A percentile compares a stretch with the other conserved stretches of the same genome.
Conservation (phyloP, 2,888 invertebrate species). For the Noctua janthina region DNA sequence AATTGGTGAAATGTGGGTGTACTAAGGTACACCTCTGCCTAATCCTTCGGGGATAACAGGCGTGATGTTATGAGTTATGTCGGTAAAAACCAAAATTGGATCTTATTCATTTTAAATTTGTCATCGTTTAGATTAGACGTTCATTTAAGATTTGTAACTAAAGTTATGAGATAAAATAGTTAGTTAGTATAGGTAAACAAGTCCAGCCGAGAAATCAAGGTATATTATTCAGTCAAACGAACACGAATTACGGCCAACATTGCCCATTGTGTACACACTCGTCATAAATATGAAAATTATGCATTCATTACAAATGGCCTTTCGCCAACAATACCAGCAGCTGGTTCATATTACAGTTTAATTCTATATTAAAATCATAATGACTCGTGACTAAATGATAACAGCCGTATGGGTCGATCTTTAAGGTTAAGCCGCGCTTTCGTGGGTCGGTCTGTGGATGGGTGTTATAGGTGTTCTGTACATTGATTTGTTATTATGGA, state of each 20-base stretch:
- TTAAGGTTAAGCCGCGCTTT: background rate
- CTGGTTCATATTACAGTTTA: conserved; percentile 28
- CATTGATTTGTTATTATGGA: background rate
- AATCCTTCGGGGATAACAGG: background rate
- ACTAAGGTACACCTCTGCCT: too few relatives aligned
- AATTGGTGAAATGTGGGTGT: background rate
- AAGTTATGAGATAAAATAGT: background rate
- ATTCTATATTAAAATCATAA: conserved; percentile 19
- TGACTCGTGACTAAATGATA: background rate
- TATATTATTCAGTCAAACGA: background rate
- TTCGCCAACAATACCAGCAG: conserved; percentile 27
- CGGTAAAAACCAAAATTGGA: too few relatives aligned
- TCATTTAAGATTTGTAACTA: background rate
- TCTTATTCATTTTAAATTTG: too few relatives aligned
- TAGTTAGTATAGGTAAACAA: background rate
- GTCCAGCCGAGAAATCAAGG: background rate
- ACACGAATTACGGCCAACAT: background rate
- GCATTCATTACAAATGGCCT: conserved; percentile 37
- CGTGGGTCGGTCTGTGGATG: background rate
- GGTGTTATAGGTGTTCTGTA: background rate
- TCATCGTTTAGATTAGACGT: background rate
- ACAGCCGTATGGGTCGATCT: background rate
- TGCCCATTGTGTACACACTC: background rate
- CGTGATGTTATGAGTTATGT: too few relatives aligned
- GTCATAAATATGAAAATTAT: conserved; percentile 46